These are phyloP conservation scores for Melanotus villosus DNA, from an alignment of 2,888 invertebrate species.

Conservation along the genomic window DNA sequence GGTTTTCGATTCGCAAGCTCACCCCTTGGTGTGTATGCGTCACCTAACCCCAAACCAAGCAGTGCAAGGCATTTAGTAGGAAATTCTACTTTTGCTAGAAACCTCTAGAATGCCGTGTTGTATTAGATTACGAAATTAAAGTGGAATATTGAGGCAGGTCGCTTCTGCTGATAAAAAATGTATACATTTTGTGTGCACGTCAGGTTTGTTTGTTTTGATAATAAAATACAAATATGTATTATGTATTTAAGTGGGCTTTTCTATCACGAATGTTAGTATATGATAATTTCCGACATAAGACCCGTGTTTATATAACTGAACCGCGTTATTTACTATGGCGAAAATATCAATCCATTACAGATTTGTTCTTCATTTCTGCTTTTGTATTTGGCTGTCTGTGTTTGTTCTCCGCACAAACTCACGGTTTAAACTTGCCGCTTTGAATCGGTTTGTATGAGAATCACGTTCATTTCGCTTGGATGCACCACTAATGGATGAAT, in stretches of 20 bases:
- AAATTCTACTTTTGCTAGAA: conserved; percentile 11
- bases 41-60: conserved; percentile 25
- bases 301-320: background rate
- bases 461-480: conserved; percentile 37
- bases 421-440: conserved; percentile 11
- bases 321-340: too few species aligned
- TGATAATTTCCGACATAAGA: conserved; percentile 4
- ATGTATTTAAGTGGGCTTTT: conserved; percentile 7
- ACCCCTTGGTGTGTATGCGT: too few species aligned
- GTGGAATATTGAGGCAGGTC: conserved; percentile 22
- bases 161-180: conserved; percentile 18
- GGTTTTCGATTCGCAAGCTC: conserved; percentile 12
- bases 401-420: conserved; percentile 9
- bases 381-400: background rate
- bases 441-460: conserved; percentile 26
- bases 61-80: conserved; percentile 4
- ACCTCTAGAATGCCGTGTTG: background rate
- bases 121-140: conserved; percentile 23
- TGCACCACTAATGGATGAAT: conserved; percentile 37
- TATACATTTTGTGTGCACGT: background rate
- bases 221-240: conserved; percentile 1
- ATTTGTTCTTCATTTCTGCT: background rate
- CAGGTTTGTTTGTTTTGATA: conserved; percentile 22
- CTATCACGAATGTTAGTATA: background rate
- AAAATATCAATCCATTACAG: background rate